Evolutionary conservation across 2,113 vertebrate genomes (phyloP).

Genomic region (Lathamus discolor): DNA sequence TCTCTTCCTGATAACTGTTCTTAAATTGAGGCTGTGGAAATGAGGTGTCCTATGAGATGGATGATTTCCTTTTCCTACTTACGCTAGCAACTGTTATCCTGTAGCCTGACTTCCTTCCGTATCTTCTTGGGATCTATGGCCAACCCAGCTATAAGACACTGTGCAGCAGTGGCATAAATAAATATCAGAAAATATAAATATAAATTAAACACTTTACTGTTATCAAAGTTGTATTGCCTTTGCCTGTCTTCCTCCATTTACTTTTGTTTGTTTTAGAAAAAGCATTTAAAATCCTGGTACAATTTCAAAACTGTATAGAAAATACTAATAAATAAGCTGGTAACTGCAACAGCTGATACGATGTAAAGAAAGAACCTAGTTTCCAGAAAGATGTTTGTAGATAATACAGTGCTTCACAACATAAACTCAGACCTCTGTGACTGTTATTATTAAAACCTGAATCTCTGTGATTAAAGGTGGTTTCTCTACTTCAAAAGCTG

Average conservation of each 20-base stretch:
- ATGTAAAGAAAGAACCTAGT: not conserved
- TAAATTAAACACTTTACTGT: not conserved
- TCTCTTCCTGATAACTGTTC: conserved; percentile 36
- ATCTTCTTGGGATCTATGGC: not conserved
- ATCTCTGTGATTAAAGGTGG: not conserved
- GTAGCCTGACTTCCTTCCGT: not conserved
- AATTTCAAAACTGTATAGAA: not conserved
- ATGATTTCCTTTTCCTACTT: conserved; percentile 47
- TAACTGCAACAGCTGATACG: not conserved
- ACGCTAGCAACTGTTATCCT: conserved; percentile 9
- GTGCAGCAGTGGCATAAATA: not conserved
- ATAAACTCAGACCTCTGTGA: not conserved
- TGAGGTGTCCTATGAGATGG: conserved; percentile 15
- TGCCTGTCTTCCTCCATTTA: not conserved
- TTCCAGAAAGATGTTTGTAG: not conserved
- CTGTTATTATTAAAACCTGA: not conserved
- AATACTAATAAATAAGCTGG: not conserved
- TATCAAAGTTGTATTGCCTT: not conserved
- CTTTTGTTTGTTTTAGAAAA: not conserved
- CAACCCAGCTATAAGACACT: not conserved
- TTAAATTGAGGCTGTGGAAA: conserved; percentile 61
- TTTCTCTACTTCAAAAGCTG: not conserved
- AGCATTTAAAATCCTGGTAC: not conserved
- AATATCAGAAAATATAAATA: not conserved
- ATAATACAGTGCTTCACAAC: not conserved